Conservation (phyloP, 1,140 invertebrate genomes). For the Sminthurides bifidus region DNA sequence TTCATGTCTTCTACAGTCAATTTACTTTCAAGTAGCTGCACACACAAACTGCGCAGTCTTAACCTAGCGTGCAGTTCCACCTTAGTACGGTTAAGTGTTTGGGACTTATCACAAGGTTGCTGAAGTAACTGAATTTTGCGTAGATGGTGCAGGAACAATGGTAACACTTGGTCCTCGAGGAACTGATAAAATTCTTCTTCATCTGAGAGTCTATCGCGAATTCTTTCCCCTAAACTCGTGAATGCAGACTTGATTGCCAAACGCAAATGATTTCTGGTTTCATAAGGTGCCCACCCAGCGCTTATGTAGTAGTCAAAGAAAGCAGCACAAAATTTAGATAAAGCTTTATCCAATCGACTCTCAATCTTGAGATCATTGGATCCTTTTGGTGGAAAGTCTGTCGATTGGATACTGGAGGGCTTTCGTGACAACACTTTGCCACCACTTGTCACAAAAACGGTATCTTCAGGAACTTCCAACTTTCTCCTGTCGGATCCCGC, state of each 20-base stretch:
- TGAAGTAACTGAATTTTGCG: not conserved
- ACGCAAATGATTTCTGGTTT: constrained; percentile 21
- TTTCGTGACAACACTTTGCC: not conserved
- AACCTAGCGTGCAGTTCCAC: not conserved
- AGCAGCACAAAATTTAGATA: constrained; percentile 17
- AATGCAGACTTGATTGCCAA: constrained; percentile 19
- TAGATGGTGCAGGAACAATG: constrained; percentile 18
- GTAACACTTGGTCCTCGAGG: constrained; percentile 17
- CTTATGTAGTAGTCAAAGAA: constrained; percentile 26
- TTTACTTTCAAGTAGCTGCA: constrained; percentile 5
- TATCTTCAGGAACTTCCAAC: too few relatives aligned
- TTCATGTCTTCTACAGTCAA: constrained; percentile 17
- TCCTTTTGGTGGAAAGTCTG: not conserved
- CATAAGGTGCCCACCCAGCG: constrained; percentile 24
- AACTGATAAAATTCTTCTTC: constrained; percentile 8
- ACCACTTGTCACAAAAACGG: too few relatives aligned
- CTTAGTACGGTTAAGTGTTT: not conserved
- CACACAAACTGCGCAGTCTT: constrained; percentile 9
- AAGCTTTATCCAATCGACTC: constrained; percentile 12
- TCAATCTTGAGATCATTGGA: constrained; percentile 13
- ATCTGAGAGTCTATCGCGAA: not conserved
- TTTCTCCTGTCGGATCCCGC: too few relatives aligned
- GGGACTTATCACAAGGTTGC: not conserved
- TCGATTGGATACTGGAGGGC: not conserved
- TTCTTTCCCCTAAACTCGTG: constrained; percentile 9